phyloP scores from a whole-genome alignment of 2,888 invertebrate genomes.

The Pammene aurita region DNA sequence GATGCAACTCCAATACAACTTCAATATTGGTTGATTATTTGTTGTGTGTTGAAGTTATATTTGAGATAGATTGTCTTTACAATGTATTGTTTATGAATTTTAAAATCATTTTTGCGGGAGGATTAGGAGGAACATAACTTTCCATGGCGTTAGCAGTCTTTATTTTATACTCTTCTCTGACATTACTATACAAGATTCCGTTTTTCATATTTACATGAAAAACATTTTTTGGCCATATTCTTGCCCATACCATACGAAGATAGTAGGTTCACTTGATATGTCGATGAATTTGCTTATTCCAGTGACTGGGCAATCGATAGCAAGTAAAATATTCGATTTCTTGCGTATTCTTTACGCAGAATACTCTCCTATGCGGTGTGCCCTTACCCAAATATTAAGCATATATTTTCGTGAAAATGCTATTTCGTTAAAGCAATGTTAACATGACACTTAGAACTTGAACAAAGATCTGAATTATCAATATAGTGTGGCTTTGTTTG shows the following conservation, averaged over 20 bases:
- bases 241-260: slow-evolving; percentile 7
- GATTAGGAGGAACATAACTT: neutral
- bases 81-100: too few relatives aligned
- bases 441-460: slow-evolving; percentile 9
- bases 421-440: slow-evolving; percentile 19
- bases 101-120: too few relatives aligned
- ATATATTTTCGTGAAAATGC: neutral
- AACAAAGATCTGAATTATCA: slow-evolving; percentile 18
- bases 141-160: neutral
- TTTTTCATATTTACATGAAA: slow-evolving; percentile 3
- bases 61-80: too few relatives aligned
- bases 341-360: neutral
- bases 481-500: slow-evolving; percentile 2
- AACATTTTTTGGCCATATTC: slow-evolving; percentile 3
- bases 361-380: neutral
- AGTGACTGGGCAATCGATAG: neutral
- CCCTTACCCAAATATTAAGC: neutral
- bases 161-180: neutral
- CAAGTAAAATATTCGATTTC: neutral
- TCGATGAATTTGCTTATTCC: neutral
- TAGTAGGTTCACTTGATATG: slow-evolving; percentile 16
- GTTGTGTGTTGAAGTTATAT: too few relatives aligned
- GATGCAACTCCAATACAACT: too few relatives aligned
- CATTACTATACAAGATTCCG: slow-evolving; percentile 11
- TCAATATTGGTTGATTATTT: too few relatives aligned